Percentiles rank a stretch among this genome's conserved stretches.
phyloP scores from a whole-genome alignment of 2,113 vertebrate species.

The Haplochromis vanheusdeni region DNA sequence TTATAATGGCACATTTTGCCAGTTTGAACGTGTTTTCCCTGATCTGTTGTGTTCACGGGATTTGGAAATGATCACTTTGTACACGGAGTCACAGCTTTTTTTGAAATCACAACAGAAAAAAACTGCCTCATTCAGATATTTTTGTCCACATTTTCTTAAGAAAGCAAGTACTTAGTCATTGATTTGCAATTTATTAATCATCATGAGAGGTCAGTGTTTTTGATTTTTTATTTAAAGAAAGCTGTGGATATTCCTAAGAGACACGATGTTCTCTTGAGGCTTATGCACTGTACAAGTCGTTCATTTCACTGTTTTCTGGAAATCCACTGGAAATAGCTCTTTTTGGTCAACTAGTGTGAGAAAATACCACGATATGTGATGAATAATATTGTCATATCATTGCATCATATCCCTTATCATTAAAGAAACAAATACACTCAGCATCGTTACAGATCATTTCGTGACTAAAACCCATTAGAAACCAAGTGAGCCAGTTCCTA shows the following conservation, averaged over 20 bases:
- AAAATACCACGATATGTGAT: neutral
- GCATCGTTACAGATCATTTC: neutral
- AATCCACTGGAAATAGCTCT: neutral
- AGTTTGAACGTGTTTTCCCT: neutral
- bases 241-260: neutral
- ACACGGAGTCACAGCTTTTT: neutral
- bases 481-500: neutral
- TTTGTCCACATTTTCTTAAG: neutral
- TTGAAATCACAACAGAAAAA: neutral
- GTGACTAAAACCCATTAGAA: neutral
- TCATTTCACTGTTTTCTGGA: neutral
- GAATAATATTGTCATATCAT: neutral
- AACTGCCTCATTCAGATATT: neutral
- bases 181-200: neutral
- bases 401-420: neutral
- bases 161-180: neutral
- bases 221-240: neutral
- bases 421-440: neutral
- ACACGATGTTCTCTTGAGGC: neutral
- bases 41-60: neutral
- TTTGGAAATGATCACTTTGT: neutral
- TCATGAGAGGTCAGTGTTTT: neutral
- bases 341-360: neutral
- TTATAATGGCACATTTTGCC: neutral
- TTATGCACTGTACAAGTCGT: neutral